Conservation (phyloP, 2,888 invertebrate genomes). For the Gari tellinella region DNA sequence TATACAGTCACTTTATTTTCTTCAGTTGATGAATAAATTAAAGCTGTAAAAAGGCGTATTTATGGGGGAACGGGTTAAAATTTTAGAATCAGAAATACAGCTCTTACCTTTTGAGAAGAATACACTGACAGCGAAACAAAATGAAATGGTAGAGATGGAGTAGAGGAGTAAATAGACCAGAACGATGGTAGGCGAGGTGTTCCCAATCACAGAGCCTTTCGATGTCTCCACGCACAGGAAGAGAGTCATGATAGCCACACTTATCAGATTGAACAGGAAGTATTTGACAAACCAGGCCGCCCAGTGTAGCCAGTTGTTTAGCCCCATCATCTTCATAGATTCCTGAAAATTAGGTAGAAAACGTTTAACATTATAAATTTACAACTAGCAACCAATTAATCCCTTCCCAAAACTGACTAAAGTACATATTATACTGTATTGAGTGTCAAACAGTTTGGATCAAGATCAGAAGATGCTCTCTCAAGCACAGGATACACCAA, state of each 20-base stretch:
- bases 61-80: too few species aligned
- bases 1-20: too few species aligned
- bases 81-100: background rate
- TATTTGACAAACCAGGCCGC: conserved; percentile 93
- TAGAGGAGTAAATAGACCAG: conserved; percentile 90
- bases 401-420: background rate
- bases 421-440: too few species aligned
- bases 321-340: conserved; percentile 96
- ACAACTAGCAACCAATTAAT: background rate
- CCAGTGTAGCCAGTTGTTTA: conserved; percentile 94
- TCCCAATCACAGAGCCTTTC: conserved; percentile 88
- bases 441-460: too few species aligned
- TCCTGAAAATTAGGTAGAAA: conserved; percentile 87
- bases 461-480: too few species aligned
- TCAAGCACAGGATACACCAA: too few species aligned
- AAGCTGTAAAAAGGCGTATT: too few species aligned
- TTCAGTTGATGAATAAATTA: too few species aligned
- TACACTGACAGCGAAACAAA: conserved; percentile 92
- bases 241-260: conserved; percentile 86
- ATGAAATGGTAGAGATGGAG: conserved; percentile 89
- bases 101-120: conserved; percentile 90
- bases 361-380: background rate
- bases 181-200: conserved; percentile 88
- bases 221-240: conserved; percentile 74
- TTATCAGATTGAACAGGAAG: conserved; percentile 88